Percentiles rank a stretch among this genome's conserved stretches.
phyloP scores from a whole-genome alignment of 2,888 invertebrate genomes.

The Ditylenchus weischeri region DNA sequence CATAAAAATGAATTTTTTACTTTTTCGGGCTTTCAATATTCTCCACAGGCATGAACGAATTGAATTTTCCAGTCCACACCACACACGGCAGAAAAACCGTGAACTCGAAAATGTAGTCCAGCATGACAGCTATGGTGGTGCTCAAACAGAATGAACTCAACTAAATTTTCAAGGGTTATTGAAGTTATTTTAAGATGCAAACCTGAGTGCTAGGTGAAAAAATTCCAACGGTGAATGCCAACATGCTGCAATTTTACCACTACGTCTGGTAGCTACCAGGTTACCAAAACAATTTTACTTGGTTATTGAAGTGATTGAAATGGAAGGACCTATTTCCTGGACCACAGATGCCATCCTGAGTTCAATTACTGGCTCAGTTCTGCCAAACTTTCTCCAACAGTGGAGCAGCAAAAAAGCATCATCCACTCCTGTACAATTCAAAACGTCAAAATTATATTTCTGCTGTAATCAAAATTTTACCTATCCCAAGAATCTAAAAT shows the following conservation, averaged over 20 bases:
- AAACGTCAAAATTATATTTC: not conserved
- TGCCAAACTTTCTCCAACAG: slow-evolving; percentile 40
- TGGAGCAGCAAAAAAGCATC: slow-evolving; percentile 56
- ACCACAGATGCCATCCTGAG: slow-evolving; percentile 34
- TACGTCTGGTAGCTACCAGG: no score
- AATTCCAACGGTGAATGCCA: slow-evolving; percentile 54
- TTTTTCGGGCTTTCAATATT: not conserved
- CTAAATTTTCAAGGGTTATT: slow-evolving; percentile 13
- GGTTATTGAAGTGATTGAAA: slow-evolving; percentile 55
- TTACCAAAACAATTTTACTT: slow-evolving; percentile 27
- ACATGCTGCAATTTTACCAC: slow-evolving; percentile 20
- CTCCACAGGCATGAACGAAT: not conserved
- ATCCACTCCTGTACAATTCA: slow-evolving; percentile 40
- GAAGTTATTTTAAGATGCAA: not conserved
- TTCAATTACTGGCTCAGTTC: slow-evolving; percentile 9
- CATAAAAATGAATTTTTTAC: not conserved
- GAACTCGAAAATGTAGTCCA: slow-evolving; percentile 52
- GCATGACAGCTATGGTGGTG: slow-evolving; percentile 48
- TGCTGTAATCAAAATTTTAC: not conserved
- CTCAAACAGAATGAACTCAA: slow-evolving; percentile 52
- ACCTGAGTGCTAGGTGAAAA: slow-evolving; percentile 52
- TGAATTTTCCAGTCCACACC: not conserved
- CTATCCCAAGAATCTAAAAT: slow-evolving; percentile 4
- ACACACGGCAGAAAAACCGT: slow-evolving; percentile 46
- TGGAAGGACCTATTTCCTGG: slow-evolving; percentile 50